Percentiles rank a stretch among this genome's conserved stretches.
phyloP scores from a whole-genome alignment of 2,888 invertebrate species.

The Leistus spinibarbis region DNA sequence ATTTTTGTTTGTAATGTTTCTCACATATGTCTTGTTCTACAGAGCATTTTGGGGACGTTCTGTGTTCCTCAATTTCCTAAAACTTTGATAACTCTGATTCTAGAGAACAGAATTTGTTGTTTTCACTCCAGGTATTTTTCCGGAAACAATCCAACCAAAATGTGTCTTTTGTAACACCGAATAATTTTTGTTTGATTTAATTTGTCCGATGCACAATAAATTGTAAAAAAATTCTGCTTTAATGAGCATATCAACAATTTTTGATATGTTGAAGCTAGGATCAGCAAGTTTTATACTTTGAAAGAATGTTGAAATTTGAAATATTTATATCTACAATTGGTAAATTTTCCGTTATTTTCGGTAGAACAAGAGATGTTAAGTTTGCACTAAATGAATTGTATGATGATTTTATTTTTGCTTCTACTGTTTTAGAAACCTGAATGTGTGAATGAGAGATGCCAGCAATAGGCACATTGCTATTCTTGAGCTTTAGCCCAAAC shows the following conservation, averaged over 20 bases:
- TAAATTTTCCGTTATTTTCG: no score
- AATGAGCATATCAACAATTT: neutral
- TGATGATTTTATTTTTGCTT: neutral
- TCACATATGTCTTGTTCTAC: no score
- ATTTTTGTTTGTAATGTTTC: no score
- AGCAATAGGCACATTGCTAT: neutral
- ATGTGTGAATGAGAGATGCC: neutral
- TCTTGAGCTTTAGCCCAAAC: neutral
- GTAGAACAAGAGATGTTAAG: neutral
- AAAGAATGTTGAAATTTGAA: neutral
- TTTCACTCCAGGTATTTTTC: no score
- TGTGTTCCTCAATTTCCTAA: no score
- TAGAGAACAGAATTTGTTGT: no score
- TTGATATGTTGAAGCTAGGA: neutral
- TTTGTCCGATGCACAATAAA: neutral
- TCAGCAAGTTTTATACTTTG: neutral
- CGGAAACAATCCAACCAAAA: neutral
- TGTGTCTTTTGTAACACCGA: no score
- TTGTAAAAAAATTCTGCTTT: neutral
- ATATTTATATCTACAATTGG: no score
- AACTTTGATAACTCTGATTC: no score
- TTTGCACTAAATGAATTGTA: neutral
- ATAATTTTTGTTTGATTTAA: neutral
- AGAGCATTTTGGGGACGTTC: no score
- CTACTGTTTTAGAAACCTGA: neutral